Evolutionary conservation across 2,888 invertebrate genomes (phyloP), one percentile per base, ranked within the genome.

Genomic region (Heliconius erato): DNA sequence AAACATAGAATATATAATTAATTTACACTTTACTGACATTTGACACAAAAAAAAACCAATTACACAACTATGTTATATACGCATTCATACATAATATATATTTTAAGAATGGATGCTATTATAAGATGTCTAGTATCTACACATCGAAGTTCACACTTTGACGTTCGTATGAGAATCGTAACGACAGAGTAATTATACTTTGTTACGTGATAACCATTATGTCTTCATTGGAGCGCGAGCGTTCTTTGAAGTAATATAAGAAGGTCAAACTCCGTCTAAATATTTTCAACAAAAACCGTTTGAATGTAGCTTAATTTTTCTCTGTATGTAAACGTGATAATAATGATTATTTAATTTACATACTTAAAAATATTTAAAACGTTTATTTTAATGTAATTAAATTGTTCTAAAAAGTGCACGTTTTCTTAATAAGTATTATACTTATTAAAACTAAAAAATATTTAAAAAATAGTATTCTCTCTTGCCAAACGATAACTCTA

Each of bases 111-210:
- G 49, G 72, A 16, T 14, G 44, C 72, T 49, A 72, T 72, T 26
- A 72, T 72, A 72, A 72, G 44, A 72, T 26, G 16, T 49, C 26
- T 72, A 26, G 3, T 44, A 72, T 72, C 72, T 72, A 19, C 16
- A 26, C 49, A 72, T 72, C 44, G 49, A 72, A 26, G 44, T 72
- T 72, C 72, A 72, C 72, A 49, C 35, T 72, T 72, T 26, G 26
- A 72, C 44, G 44, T 72, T 72, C 26, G n/a, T 72, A 72, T 54
- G 49, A 35, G 79, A 79, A 59, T 44, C 44, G 68, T 49, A 69
- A 69, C 54, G 54, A 79, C 54, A 32, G 7, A 54, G n/a, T 54
- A 79, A 79, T 79, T 69, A 69, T 79, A 40, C 49, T 32, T n/a
- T 49, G 72, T 72, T 72, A 72, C 72, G 72, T 72, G 26, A 16